Evolutionary conservation across 2,113 vertebrate species (phyloP).

Genomic region (Baryphthengus martii): DNA sequence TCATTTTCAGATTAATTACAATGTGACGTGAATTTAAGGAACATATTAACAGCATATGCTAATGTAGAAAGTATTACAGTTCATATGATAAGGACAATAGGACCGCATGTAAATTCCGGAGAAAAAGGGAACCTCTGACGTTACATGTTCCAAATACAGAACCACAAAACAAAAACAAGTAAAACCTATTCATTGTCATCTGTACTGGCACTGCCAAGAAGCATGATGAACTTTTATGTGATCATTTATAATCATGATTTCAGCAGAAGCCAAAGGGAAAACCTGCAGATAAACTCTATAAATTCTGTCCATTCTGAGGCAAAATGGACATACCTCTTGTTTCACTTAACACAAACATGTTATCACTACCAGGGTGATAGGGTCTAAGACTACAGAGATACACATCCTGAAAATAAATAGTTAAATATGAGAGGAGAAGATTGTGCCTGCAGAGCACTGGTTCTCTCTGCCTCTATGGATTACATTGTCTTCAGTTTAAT

Average conservation of each 20-base stretch:
- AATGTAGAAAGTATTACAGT: conserved; percentile 15
- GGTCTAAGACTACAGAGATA: background rate
- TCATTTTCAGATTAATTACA: conserved; percentile 57
- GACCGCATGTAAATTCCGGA: background rate
- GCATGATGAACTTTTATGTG: background rate
- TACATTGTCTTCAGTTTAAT: background rate
- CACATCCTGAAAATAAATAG: background rate
- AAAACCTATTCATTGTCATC: background rate
- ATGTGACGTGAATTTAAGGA: conserved; percentile 53
- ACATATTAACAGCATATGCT: conserved; percentile 37
- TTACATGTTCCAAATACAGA: background rate
- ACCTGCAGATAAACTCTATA: background rate
- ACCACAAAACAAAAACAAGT: background rate
- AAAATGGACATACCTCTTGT: background rate
- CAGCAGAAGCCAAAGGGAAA: background rate
- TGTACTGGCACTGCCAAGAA: background rate
- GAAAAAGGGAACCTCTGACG: background rate
- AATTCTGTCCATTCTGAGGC: background rate
- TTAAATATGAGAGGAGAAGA: background rate
- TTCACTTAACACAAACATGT: background rate
- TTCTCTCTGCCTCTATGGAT: background rate
- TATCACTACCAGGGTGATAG: background rate
- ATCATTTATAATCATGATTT: background rate
- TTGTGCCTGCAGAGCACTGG: background rate
- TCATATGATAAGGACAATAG: background rate